A percentile compares a stretch with the other conserved stretches of the same genome.
These are phyloP conservation scores for Drosophila sturtevanti DNA, from an alignment of 1,140 invertebrate species.

Conservation along the genomic window DNA sequence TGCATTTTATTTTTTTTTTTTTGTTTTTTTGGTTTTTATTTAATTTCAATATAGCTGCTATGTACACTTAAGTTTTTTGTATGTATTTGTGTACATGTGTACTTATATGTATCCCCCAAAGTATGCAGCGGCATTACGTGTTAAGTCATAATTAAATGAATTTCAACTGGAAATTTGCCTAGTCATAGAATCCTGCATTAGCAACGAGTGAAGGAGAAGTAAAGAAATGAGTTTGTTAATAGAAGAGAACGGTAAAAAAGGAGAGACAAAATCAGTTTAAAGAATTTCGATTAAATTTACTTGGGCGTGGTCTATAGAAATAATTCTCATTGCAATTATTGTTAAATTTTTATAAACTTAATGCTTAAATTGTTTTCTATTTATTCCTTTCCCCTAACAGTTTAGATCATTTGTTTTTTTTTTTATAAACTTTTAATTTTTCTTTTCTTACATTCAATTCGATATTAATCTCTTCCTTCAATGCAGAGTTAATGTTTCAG, in stretches of 20 bases:
- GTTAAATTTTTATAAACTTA: neutral
- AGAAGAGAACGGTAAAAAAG: constrained; percentile 11
- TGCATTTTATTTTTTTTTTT: constrained; percentile 21
- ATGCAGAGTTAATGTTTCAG: no score
- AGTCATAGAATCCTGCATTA: neutral
- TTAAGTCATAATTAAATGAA: constrained; percentile 78
- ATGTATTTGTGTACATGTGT: constrained; percentile 47
- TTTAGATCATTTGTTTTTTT: neutral
- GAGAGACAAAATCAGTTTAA: constrained; percentile 25
- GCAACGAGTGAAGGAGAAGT: neutral
- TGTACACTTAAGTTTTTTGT: constrained; percentile 35
- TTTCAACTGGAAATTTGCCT: constrained; percentile 50
- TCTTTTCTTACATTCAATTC: no score
- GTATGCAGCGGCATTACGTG: constrained; percentile 71
- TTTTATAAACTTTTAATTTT: neutral
- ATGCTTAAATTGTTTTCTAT: neutral
- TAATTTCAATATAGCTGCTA: constrained; percentile 71
- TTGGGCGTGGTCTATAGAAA: constrained; percentile 52
- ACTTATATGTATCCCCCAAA: constrained; percentile 50
- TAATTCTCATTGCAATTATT: neutral
- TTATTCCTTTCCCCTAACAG: no score
- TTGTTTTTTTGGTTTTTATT: constrained; percentile 59
- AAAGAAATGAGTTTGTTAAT: neutral
- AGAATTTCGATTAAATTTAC: constrained; percentile 56
- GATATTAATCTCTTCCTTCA: no score